Evolutionary conservation across 2,888 invertebrate species (phyloP).

Genomic region (Linyphia triangularis): DNA sequence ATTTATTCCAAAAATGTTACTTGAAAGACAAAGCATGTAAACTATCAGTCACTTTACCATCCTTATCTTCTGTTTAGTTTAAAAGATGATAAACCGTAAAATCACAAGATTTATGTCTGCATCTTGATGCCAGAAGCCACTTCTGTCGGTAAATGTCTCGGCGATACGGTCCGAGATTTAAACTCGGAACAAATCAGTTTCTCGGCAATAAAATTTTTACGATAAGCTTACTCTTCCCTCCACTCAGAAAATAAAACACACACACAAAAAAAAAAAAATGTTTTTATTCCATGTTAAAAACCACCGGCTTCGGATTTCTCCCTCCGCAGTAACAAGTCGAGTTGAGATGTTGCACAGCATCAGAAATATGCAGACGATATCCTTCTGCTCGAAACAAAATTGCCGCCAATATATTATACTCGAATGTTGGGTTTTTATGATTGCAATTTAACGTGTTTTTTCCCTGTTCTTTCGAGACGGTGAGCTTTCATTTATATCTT

Average conservation of each 20-base stretch:
- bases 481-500: constrained; percentile 42
- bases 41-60: no score
- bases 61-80: constrained; percentile 10
- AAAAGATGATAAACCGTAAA: constrained; percentile 3
- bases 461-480: constrained; percentile 5
- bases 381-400: constrained; percentile 39
- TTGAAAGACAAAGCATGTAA: no score
- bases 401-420: constrained; percentile 63
- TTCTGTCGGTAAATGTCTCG: constrained; percentile 4
- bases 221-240: constrained; percentile 49
- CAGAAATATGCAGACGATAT: constrained; percentile 65
- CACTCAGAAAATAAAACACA: constrained; percentile 64
- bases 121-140: constrained; percentile 21
- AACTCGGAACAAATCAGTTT: constrained; percentile 68
- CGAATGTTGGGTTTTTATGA: constrained; percentile 59
- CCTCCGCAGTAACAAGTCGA: constrained; percentile 43
- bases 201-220: constrained; percentile 68
- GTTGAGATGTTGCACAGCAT: constrained; percentile 39
- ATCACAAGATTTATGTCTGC: constrained; percentile 18
- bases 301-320: constrained; percentile 43
- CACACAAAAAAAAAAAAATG: constrained; percentile 40
- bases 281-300: constrained; percentile 60
- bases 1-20: no score
- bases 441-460: constrained; percentile 67
- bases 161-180: constrained; percentile 50